A percentile compares a stretch with the other conserved stretches of the same genome.
phyloP scores from a whole-genome alignment of 2,113 vertebrate species.

The Sterna hirundo region DNA sequence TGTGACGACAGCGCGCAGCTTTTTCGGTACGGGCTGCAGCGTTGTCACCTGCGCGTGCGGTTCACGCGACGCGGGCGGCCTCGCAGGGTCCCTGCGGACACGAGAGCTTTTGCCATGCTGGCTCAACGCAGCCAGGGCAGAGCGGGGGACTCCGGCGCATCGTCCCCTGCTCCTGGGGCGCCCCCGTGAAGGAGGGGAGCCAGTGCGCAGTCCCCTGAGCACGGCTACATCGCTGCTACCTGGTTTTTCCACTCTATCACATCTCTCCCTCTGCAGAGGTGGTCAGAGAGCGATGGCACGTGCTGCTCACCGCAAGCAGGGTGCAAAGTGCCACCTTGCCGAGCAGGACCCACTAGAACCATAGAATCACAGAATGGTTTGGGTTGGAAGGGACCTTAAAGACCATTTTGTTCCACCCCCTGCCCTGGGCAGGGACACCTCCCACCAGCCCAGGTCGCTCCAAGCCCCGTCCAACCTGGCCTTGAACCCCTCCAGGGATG shows the following conservation, averaged over 20 bases:
- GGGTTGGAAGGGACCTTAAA: background rate
- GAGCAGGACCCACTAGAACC: fast-evolving
- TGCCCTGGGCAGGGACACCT: background rate
- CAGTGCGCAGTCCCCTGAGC: no score
- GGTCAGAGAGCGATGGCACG: fast-evolving
- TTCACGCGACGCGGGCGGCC: background rate
- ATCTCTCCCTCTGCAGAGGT: background rate
- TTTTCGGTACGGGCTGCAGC: fast-evolving
- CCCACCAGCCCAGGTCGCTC: background rate
- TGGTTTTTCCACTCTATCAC: fast-evolving
- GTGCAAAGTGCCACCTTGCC: background rate
- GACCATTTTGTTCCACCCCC: background rate
- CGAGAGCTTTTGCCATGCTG: background rate
- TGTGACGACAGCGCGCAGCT: background rate
- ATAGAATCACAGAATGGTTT: background rate
- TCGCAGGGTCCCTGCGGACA: fast-evolving
- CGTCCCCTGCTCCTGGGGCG: background rate
- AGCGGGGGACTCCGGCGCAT: fast-evolving
- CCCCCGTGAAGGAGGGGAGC: fast-evolving
- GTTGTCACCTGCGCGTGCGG: fast-evolving
- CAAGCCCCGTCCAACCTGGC: background rate
- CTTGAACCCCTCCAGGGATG: background rate
- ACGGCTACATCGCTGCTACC: fast-evolving
- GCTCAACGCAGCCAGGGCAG: background rate
- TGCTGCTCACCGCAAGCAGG: background rate